These are phyloP conservation scores for Clivina fossor DNA, from an alignment of 2,888 invertebrate genomes.

Conservation along the genomic window DNA sequence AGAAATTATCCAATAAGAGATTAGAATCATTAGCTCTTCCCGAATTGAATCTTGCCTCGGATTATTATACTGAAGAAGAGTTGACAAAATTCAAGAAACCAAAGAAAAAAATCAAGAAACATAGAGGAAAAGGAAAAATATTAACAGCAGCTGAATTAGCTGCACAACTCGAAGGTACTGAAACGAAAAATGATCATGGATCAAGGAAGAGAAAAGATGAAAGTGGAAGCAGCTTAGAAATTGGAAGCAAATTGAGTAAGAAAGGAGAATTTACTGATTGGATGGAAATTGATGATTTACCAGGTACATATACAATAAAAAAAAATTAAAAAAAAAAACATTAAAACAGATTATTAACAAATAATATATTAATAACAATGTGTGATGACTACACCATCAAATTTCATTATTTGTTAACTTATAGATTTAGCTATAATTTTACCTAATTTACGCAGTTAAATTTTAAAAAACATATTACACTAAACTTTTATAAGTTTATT, in stretches of 20 bases:
- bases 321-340: too few relatives aligned
- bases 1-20: slow-evolving; percentile 65
- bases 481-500: too few relatives aligned
- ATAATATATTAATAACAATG: too few relatives aligned
- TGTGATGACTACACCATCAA: too few relatives aligned
- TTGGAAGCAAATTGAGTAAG: slow-evolving; percentile 50
- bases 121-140: slow-evolving; percentile 61
- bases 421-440: too few relatives aligned
- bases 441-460: too few relatives aligned
- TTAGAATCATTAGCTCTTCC: slow-evolving; percentile 74
- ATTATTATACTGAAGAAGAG: slow-evolving; percentile 86
- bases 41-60: slow-evolving; percentile 73
- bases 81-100: slow-evolving; percentile 87
- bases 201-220: slow-evolving; percentile 49
- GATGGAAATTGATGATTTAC: slow-evolving; percentile 66
- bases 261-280: slow-evolving; percentile 52
- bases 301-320: slow-evolving; percentile 54
- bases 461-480: too few relatives aligned
- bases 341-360: too few relatives aligned
- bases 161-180: slow-evolving; percentile 47
- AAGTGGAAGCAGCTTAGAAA: slow-evolving; percentile 56
- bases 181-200: slow-evolving; percentile 49
- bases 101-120: slow-evolving; percentile 74
- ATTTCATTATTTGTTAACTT: too few relatives aligned
- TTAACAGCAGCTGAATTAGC: slow-evolving; percentile 75